phyloP scores from a whole-genome alignment of 1,140 invertebrate species.

The Coboldia fuscipes region DNA sequence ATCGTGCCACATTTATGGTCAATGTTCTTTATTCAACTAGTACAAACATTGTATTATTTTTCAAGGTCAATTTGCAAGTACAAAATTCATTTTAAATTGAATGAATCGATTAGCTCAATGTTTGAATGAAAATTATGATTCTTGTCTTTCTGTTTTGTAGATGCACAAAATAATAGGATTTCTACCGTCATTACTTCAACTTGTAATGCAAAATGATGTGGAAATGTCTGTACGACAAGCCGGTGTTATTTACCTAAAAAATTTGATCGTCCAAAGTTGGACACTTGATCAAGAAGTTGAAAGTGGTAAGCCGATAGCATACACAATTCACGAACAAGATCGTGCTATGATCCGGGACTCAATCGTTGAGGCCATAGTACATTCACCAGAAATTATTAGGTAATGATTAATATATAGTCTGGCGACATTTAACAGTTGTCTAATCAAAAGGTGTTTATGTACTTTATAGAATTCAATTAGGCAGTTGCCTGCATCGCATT shows the following conservation, averaged over 20 bases:
- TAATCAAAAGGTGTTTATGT: constrained; percentile 6
- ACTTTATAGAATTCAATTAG: constrained; percentile 58
- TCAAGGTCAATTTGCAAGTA: too few relatives aligned
- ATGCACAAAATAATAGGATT: constrained; percentile 93
- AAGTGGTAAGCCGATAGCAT: constrained; percentile 49
- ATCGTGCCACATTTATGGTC: background rate
- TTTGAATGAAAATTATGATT: background rate
- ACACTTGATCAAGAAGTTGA: constrained; percentile 63
- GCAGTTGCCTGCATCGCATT: constrained; percentile 76
- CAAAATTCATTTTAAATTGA: background rate
- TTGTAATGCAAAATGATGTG: constrained; percentile 73
- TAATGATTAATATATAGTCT: constrained; percentile 11
- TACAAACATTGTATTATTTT: background rate
- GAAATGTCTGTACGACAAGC: constrained; percentile 89
- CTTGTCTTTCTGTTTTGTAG: constrained; percentile 22
- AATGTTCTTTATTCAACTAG: background rate
- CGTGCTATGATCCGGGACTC: constrained; percentile 75
- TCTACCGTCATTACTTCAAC: constrained; percentile 75
- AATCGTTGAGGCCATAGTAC: constrained; percentile 87
- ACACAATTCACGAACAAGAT: constrained; percentile 91
- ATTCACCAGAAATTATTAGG: constrained; percentile 75
- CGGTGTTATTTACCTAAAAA: constrained; percentile 92
- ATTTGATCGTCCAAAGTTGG: constrained; percentile 79
- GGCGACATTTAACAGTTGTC: background rate
- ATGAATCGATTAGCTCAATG: background rate